Base-by-base conservation (phyloP, 1,140 invertebrate genomes). In the Drosophila kepulauana region DNA sequence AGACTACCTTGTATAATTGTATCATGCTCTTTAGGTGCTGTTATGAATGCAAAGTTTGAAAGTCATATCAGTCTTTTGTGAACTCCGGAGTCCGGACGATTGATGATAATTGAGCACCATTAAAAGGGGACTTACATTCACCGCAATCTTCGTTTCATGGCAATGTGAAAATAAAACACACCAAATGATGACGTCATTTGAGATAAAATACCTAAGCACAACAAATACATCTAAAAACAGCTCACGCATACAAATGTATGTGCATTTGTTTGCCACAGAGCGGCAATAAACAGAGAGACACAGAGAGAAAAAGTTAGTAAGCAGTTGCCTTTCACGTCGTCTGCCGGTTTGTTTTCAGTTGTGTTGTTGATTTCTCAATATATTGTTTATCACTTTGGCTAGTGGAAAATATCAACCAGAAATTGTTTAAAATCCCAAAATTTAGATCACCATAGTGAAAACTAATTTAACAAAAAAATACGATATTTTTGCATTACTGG, bases 301-400 rank as follows among this genome's bases (percentile, higher is more conserved):
- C 58, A 35, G 25, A 78, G 78, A 76, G 62, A 70, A 69, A 59
- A 51, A 15, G 16, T 68, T 66, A 86, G 70, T 82, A 8, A 45
- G 10, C 45, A 52, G 52, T 20, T 64, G 82, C 73, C 71, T 76
- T 71, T 79, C 68, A 61, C 11, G 54, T 63, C 56, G 49, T 49
- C 11, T 30, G 84, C 61, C 66, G 48, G 82, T 56, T 63, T 20
- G 45, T 70, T 70, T 79, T 30, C 41, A 5, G 20, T 45, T 65
- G 51, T n/a, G 51, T 56, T 54, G 51, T 56, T 56, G 35, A 45
- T 54, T 76, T n/a, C 61, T 57, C 63, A 69, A 87, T 79, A 62
- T 76, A 63, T 16, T 16, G 35, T 13, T 25, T 57, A 69, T 43
- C 43, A 51, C 7, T 52, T 35, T 11, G 45, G 7, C 10, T 5